Conservation (phyloP, 2,888 invertebrate species). For the Bombyx huttoni region DNA sequence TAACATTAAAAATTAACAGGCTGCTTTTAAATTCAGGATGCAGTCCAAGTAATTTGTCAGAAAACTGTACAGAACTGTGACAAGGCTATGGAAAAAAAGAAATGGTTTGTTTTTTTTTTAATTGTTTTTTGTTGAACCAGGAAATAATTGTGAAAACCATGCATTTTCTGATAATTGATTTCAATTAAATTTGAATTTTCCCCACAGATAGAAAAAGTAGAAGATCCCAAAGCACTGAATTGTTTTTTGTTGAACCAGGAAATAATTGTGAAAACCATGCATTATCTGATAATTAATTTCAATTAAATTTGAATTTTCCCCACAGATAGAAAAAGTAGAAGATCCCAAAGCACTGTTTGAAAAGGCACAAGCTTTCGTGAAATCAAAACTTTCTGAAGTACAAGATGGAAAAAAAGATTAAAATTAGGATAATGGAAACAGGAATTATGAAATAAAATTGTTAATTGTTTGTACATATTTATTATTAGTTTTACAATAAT, state of each 20-base stretch:
- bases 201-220: constrained; percentile 85
- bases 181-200: constrained; percentile 5
- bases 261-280: constrained; percentile 7
- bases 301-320: constrained; percentile 11
- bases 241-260: constrained; percentile 48
- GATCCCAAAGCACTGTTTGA: constrained; percentile 82
- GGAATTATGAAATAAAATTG: constrained; percentile 15
- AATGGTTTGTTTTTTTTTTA: constrained; percentile 45
- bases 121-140: constrained; percentile 46
- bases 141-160: constrained; percentile 14
- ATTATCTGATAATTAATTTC: constrained; percentile 3
- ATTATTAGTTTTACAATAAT: constrained; percentile 36
- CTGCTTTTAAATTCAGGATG: constrained; percentile 29
- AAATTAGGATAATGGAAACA: constrained; percentile 17
- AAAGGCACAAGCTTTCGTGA: constrained; percentile 78
- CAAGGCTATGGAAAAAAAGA: constrained; percentile 35
- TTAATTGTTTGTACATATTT: constrained; percentile 29
- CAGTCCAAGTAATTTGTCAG: constrained; percentile 35
- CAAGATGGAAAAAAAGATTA: constrained; percentile 49
- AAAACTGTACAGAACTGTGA: constrained; percentile 34
- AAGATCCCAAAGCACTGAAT: constrained; percentile 84
- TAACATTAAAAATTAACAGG: not conserved
- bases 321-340: constrained; percentile 87
- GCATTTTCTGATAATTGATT: constrained; percentile 1
- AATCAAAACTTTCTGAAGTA: constrained; percentile 70